phyloP scores from a whole-genome alignment of 2,113 vertebrate species.

The Delphinapterus leucas region DNA sequence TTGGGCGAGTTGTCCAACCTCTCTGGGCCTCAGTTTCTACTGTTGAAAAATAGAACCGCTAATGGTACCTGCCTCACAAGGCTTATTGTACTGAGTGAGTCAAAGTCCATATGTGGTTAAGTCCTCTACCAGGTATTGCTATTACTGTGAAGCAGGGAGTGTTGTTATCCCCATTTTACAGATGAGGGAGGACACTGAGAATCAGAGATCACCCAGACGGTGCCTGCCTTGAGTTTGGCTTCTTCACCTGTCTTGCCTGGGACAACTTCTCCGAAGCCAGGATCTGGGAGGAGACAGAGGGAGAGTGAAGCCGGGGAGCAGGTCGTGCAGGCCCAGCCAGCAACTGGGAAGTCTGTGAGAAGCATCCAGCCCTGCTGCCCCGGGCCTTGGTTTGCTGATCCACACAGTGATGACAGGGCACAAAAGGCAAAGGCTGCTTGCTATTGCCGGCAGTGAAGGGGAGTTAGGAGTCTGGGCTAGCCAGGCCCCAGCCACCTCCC shows the following conservation, averaged over 20 bases:
- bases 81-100: not conserved
- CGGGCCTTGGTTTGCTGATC: not conserved
- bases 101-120: accelerated
- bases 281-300: not conserved
- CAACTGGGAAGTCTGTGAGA: not conserved
- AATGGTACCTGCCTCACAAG: not conserved
- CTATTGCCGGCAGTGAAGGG: accelerated
- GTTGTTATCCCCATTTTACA: not conserved
- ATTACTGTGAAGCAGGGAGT: not conserved
- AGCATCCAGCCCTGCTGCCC: not conserved
- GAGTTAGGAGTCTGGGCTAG: not conserved
- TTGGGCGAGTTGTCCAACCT: not conserved
- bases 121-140: not conserved
- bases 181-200: not conserved
- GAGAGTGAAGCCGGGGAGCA: not conserved
- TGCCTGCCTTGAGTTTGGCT: not conserved
- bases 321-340: not conserved
- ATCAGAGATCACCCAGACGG: not conserved
- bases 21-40: not conserved
- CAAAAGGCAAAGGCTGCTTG: not conserved
- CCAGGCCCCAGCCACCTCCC: not conserved
- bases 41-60: not conserved
- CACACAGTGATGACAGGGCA: not conserved
- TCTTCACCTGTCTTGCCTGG: not conserved
- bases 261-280: not conserved